Base-by-base conservation (phyloP, 2,113 vertebrate genomes). In the Callithrix jacchus region DNA sequence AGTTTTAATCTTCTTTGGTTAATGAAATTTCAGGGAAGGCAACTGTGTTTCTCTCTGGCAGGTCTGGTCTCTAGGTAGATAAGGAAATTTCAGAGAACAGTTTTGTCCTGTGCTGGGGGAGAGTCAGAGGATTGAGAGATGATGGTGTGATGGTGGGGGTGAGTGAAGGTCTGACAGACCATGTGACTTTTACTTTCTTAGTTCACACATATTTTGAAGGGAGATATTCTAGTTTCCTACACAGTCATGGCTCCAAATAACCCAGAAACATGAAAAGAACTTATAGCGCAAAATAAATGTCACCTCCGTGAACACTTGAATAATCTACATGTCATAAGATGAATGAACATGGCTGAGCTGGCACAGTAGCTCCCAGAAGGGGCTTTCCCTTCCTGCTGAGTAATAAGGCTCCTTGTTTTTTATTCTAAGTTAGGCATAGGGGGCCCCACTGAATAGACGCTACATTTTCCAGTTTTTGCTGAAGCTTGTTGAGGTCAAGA, bases 291-390 rank as follows among this genome's bases (percentile, higher is more conserved):
- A 16, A 49, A 35, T 11, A 2, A 30, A 35, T 3, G 13, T 35
- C 40, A 4, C 21, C 30, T n/a, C 11, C 1, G 12, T 12, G 58
- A 30, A 35, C 35, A 27, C 13, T 35, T 42, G 21, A 10, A 47
- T 20, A 21, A 61, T 35, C 40, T 79, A 10, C 35, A 17, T 11
- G 25, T 64, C 18, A 12, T 27, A 47, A 27, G 76, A 40, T 58
- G 64, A 25, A 25, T 1, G 0, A 18, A 49, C 0, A 17, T 0
- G 27, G 8, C 25, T 1, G 5, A 30, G 25, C 7, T 70, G 13
- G 13, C 25, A 42, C 1, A 66, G 10, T 8, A 4, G 9, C 27
- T 80, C 20, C 8, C 13, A 8, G 2, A 16, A 5, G 4, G 3
- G 18, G 5, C 23, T 23, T 2, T 45, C n/a, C 12, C n/a, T 80